Evolutionary conservation across 2,113 vertebrate species (phyloP), one percentile per base, ranked within the genome.

Genomic region (Chloebia gouldiae): DNA sequence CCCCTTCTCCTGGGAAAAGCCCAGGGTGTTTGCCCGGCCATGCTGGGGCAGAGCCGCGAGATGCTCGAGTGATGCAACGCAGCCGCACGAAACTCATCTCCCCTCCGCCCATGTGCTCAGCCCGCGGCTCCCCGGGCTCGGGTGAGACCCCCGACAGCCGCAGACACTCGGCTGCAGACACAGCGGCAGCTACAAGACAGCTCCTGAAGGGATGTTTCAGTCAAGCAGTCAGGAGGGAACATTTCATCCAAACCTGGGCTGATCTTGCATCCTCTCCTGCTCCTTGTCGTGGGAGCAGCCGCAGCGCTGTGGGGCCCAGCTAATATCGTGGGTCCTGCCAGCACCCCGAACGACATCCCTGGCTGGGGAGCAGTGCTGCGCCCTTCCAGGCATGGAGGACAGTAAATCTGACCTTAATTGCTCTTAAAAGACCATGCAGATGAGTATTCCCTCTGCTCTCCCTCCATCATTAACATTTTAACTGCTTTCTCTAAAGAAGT

Each of bases 281-380:
- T 90, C 45, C 75, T 60, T 25, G 39, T 9, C 0, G 0, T 23
- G 69, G 49, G 57, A 84, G n/a, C 69, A 75, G 39, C 21, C 60
- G 13, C 80, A 23, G 12, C 0, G 1, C 54, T 40, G 31, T 1
- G 30, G 11, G 31, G 31, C 61, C 45, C 22, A 11, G 0, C 14
- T 1, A 0, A 75, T 35, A 19, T 8, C 0, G 0, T 1, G 12
- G 22, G 49, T 83, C 69, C 56, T 78, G 37, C n/a, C 31, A 30
- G 73, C 5, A 5, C 9, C 49, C 27, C 21, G 39, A 82, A 31
- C 3, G 2, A 11, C 31, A 81, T 31, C 35, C 47, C 61, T n/a
- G 57, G 5, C 35, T 7, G 5, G 25, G 13, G 25, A 72, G 44
- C 16, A 30, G 39, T 25, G 61, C 65, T 54, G 70, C 85, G 31